A percentile compares a stretch with the other conserved stretches of the same genome.
Evolutionary conservation across 1,140 invertebrate genomes (phyloP).

Genomic region (Melanaphis sacchari): DNA sequence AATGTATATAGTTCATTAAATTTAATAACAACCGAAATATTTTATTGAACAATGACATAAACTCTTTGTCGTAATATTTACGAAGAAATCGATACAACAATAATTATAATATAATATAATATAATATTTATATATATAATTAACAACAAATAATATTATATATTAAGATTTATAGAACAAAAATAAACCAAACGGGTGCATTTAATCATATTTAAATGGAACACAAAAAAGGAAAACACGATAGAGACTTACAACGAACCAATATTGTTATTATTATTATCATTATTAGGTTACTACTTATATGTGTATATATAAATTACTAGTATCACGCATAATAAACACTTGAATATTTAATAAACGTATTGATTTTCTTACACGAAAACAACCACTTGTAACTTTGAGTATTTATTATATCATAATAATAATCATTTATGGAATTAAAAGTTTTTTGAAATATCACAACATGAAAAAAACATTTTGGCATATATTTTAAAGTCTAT

Average conservation of each 20-base stretch:
- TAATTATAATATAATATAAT: constrained; percentile 34
- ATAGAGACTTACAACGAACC: constrained; percentile 17
- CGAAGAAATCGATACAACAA: constrained; percentile 46
- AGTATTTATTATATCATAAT: not conserved
- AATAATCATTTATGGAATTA: not conserved
- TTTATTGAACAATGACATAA: constrained; percentile 47
- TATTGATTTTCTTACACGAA: not conserved
- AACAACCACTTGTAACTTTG: not conserved
- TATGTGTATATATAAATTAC: not conserved
- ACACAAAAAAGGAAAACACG: constrained; percentile 10
- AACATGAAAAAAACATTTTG: constrained; percentile 37
- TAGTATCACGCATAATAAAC: not conserved
- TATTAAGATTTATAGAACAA: constrained; percentile 18
- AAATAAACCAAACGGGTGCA: constrained; percentile 22
- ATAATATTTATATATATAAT: constrained; percentile 36
- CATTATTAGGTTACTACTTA: not conserved
- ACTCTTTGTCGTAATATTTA: constrained; percentile 42
- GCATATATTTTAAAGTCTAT: constrained; percentile 13
- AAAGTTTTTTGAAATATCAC: constrained; percentile 32
- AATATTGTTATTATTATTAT: constrained; percentile 13
- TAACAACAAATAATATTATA: constrained; percentile 44
- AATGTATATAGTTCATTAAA: constrained; percentile 35
- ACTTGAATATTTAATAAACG: constrained; percentile 33
- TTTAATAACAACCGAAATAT: constrained; percentile 48
- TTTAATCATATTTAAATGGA: constrained; percentile 1